Evolutionary conservation across 23 tunicate species (phyloP), one percentile per base, ranked within the genome.

Genomic region (Clavelina lepadiformis): DNA sequence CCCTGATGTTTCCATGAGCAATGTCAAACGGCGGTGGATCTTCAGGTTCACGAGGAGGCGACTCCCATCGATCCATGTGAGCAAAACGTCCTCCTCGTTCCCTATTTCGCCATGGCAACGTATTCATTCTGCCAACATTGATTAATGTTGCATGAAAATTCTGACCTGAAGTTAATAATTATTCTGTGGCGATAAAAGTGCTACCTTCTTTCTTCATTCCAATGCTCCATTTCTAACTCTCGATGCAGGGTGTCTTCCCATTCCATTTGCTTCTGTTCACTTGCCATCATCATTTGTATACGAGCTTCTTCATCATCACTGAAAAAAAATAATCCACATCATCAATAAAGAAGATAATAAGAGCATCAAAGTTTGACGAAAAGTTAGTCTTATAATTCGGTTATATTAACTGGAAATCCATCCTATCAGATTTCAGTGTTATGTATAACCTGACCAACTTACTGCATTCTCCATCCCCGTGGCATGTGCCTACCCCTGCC

Each of bases 161-260:
- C n/a, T n/a, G n/a, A n/a, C n/a, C n/a, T n/a, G n/a, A n/a, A n/a
- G n/a, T n/a, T n/a, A n/a, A n/a, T n/a, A n/a, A n/a, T n/a, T n/a
- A n/a, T n/a, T n/a, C n/a, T n/a, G n/a, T n/a, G n/a, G n/a, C 25
- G 15, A 56, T 24, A 24, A 41, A 46, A 31, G 45, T 5, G 19
- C 23, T 44, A 57, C 71, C 54, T 61, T 49, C 71, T 51, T 21
- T 72, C 88, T 32, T 72, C 79, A 5, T 73, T 64, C 67, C 79
- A 60, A 24, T 65, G 72, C 34, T 72, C 86, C 75, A 44, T 76
- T 26, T 72, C 80, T 47, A 86, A 38, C 38, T 86, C 69, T 24
- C 61, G 63, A 3, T 74, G 80, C 0, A 86, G 76, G 3, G 56
- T 50, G 1, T 84, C 75, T 38, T 86, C 85, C 95, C 85, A 78